These are phyloP conservation scores for Idaea biselata DNA, from an alignment of 2,888 invertebrate species.

Conservation along the genomic window DNA sequence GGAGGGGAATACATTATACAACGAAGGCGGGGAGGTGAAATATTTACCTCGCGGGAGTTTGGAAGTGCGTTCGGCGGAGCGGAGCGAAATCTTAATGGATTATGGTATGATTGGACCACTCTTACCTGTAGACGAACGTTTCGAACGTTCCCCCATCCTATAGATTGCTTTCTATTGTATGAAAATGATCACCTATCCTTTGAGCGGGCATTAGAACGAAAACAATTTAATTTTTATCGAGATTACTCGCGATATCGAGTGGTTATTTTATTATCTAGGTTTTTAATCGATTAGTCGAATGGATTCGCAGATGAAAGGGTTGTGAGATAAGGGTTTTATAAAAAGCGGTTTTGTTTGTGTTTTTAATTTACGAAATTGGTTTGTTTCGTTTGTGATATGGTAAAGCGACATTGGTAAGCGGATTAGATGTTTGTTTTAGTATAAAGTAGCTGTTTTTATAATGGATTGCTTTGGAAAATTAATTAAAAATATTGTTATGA, in stretches of 20 bases:
- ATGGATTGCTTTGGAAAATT: background rate
- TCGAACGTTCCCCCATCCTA: constrained; percentile 48
- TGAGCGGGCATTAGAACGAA: constrained; percentile 54
- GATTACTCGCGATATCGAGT: constrained; percentile 27
- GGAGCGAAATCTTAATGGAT: constrained; percentile 78
- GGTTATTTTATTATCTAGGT: constrained; percentile 44
- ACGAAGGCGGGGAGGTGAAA: constrained; percentile 59
- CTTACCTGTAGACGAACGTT: constrained; percentile 60
- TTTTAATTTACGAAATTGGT: constrained; percentile 9
- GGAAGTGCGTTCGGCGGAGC: constrained; percentile 72
- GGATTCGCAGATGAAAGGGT: constrained; percentile 22
- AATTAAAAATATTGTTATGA: background rate
- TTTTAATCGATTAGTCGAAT: constrained; percentile 44
- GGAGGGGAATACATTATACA: constrained; percentile 73
- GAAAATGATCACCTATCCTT: constrained; percentile 47
- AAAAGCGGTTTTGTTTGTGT: constrained; percentile 37
- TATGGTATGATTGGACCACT: constrained; percentile 74
- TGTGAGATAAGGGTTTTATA: background rate
- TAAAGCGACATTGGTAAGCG: background rate
- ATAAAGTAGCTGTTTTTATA: background rate
- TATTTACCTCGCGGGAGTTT: constrained; percentile 78
- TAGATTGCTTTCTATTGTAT: constrained; percentile 55
- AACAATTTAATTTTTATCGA: constrained; percentile 53
- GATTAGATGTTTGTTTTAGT: background rate
- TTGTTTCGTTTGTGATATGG: background rate